Conservation (phyloP, 2,797 vertebrate species). For the Lophura swinhoii region DNA sequence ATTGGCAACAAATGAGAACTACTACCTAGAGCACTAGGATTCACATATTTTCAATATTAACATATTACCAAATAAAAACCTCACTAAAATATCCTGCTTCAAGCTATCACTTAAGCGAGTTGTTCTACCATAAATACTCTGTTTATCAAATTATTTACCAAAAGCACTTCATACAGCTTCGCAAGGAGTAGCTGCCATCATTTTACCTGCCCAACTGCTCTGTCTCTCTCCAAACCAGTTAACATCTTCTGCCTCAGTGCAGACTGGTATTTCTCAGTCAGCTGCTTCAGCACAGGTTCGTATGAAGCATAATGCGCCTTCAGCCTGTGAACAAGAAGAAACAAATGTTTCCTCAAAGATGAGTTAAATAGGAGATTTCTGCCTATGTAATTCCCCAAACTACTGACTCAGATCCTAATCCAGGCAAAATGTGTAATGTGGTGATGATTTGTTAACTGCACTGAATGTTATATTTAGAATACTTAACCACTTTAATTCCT, state of each 20-base stretch:
- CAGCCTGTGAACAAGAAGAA: constrained; percentile 76
- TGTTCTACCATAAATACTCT: neutral
- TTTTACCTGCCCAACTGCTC: constrained; percentile 80
- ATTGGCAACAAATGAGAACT: neutral
- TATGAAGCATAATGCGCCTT: constrained; percentile 85
- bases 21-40: neutral
- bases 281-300: constrained; percentile 81
- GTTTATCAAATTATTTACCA: neutral
- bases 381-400: neutral
- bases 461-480: neutral
- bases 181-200: neutral
- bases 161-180: neutral
- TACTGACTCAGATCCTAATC: neutral
- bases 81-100: neutral
- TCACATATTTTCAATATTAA: neutral
- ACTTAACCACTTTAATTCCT: neutral
- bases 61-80: neutral
- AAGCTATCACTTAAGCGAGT: neutral
- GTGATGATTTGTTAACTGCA: neutral
- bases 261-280: constrained; percentile 86
- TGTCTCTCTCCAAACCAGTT: constrained; percentile 84
- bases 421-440: neutral
- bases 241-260: constrained; percentile 85
- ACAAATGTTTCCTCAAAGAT: neutral
- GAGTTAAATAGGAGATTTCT: constrained; percentile 27